Conservation (phyloP, 2,888 invertebrate genomes). For the Dryomyza anilis region DNA sequence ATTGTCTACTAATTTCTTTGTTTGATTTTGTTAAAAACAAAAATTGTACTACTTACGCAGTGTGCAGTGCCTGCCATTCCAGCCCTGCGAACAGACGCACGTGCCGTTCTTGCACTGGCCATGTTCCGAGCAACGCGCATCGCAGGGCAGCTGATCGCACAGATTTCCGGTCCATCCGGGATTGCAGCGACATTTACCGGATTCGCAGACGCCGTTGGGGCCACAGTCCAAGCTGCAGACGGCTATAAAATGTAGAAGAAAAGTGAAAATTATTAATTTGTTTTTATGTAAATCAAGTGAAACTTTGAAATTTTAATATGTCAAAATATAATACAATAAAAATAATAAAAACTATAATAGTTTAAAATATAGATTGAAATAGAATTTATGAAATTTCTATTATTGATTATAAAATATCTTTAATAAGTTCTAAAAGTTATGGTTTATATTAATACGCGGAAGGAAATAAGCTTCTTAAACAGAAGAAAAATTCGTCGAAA, state of each 20-base stretch:
- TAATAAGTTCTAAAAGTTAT: too few relatives aligned
- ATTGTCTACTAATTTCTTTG: neutral
- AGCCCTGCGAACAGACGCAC: slow-evolving; percentile 96
- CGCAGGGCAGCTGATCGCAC: slow-evolving; percentile 92
- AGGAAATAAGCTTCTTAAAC: too few relatives aligned
- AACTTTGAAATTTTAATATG: too few relatives aligned
- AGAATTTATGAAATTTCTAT: too few relatives aligned
- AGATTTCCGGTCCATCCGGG: slow-evolving; percentile 91
- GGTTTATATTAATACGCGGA: too few relatives aligned
- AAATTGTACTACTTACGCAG: slow-evolving; percentile 84
- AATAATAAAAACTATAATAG: too few relatives aligned
- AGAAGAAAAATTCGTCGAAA: too few relatives aligned
- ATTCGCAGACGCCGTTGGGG: slow-evolving; percentile 90
- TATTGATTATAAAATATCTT: too few relatives aligned
- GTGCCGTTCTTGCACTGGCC: slow-evolving; percentile 98
- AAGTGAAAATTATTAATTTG: neutral
- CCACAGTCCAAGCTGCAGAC: slow-evolving; percentile 93
- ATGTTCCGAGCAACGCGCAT: slow-evolving; percentile 88
- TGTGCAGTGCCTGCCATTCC: slow-evolving; percentile 98
- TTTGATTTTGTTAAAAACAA: neutral
- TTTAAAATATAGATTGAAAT: too few relatives aligned
- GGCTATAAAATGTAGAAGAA: slow-evolving; percentile 65
- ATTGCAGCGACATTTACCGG: slow-evolving; percentile 88
- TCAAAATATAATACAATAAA: too few relatives aligned
- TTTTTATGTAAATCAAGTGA: too few relatives aligned